phyloP scores from a whole-genome alignment of 2,888 invertebrate species.

The Zygaena filipendulae region DNA sequence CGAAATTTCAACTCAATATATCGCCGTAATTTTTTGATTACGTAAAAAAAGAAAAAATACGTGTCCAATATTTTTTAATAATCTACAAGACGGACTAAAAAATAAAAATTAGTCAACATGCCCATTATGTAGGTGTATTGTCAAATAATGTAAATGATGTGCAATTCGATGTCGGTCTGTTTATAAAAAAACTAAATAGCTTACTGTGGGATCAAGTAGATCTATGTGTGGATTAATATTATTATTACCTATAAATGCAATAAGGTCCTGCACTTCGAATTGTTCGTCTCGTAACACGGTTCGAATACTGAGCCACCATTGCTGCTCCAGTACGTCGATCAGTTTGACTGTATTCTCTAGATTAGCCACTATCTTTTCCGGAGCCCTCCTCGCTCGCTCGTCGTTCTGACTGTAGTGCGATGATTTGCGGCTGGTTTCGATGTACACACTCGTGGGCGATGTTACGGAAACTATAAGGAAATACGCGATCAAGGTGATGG shows the following conservation, averaged over 20 bases:
- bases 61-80: no score
- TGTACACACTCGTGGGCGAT: slow-evolving; percentile 66
- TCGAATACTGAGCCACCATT: slow-evolving; percentile 47
- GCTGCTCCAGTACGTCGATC: slow-evolving; percentile 41
- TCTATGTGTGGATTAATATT: no score
- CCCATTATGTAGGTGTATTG: no score
- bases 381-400: slow-evolving; percentile 27
- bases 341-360: slow-evolving; percentile 32
- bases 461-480: slow-evolving; percentile 62
- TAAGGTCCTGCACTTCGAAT: slow-evolving; percentile 63
- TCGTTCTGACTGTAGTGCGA: slow-evolving; percentile 58
- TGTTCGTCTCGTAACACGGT: slow-evolving; percentile 49
- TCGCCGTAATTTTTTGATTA: no score
- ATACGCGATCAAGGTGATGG: slow-evolving; percentile 28
- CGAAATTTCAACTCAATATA: no score
- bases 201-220: no score
- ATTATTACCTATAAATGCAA: slow-evolving; percentile 51
- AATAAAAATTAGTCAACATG: no score
- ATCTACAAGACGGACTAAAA: no score
- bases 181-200: no score
- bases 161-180: no score
- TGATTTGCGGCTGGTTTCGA: slow-evolving; percentile 50
- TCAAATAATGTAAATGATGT: no score
- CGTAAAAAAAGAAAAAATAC: no score
- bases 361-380: slow-evolving; percentile 16